phyloP scores from a whole-genome alignment of 2,888 invertebrate species.

The Adela reaumurella region DNA sequence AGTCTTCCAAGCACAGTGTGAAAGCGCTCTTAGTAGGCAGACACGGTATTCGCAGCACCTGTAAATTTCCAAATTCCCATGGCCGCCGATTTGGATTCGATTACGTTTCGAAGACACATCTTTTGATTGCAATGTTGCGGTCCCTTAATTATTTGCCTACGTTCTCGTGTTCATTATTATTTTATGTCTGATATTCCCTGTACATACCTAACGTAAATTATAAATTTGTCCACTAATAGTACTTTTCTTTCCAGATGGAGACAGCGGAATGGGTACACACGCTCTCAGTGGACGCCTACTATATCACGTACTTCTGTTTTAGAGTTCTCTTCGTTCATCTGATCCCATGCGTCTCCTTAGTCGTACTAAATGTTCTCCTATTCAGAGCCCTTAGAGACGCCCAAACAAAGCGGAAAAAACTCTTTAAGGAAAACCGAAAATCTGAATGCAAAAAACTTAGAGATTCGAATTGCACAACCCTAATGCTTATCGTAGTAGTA shows the following conservation, averaged over 20 bases:
- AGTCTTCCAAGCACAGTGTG: no score
- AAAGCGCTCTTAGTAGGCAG: no score
- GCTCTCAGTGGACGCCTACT: slow-evolving; percentile 72
- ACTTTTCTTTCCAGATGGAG: slow-evolving; percentile 30
- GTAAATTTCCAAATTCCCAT: no score
- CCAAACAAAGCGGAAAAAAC: slow-evolving; percentile 70
- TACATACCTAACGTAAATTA: no score
- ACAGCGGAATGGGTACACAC: slow-evolving; percentile 70
- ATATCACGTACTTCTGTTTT: slow-evolving; percentile 77
- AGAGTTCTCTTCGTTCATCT: slow-evolving; percentile 89
- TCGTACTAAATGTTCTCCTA: slow-evolving; percentile 82
- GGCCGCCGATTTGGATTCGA: no score
- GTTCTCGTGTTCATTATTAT: no score
- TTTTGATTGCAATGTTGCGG: no score
- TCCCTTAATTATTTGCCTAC: no score
- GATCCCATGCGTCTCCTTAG: slow-evolving; percentile 83
- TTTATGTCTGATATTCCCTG: no score
- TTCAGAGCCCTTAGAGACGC: slow-evolving; percentile 84
- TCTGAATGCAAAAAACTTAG: slow-evolving; percentile 75
- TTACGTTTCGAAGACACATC: no score
- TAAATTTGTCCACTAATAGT: no score
- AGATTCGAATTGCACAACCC: slow-evolving; percentile 80
- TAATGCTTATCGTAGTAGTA: slow-evolving; percentile 85
- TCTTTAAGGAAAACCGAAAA: slow-evolving; percentile 75
- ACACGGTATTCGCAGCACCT: no score